Base-by-base conservation (phyloP, 2,113 vertebrate species). In the Misgurnus anguillicaudatus region DNA sequence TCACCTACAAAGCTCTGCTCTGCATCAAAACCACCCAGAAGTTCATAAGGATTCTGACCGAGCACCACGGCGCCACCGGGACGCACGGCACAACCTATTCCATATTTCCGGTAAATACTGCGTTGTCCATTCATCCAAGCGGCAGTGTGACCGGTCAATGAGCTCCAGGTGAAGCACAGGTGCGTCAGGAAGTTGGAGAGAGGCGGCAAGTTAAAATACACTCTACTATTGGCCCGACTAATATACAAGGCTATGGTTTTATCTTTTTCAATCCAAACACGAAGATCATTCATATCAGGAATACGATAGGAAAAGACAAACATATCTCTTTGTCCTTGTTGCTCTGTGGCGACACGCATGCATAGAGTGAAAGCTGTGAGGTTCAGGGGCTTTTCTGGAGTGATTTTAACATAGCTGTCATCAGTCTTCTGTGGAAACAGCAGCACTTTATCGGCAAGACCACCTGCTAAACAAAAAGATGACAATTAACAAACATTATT, bases 251-350 rank as follows among this genome's bases (percentile, higher is more conserved):
- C 91, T 5, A 14, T 51, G 13, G 10, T 13, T 13, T 11, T 92
- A 0, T 90, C 90, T 39, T 80, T 88, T 77, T 93, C 92, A 0
- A 87, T 87, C 92, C 92, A 92, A 81, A 94, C 83, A 41, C 92
- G 92, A 62, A 94, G 89, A 58, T 93, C 92, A 17, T 93, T 92
- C 1, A 86, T 84, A 67, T 89, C 80, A 0, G 82, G 51, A 0
- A 91, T 93, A 79, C 90, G 90, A 82, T 94, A 94, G 63, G 93
- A 91, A 31, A 94, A 94, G 78, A 94, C 86, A 84, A 92, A 93
- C 82, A 90, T 87, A 82, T 91, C 87, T 0, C 90, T 83, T 0
- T 89, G 84, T 0, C 82, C 87, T 0, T 86, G 85, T 39, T 89
- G 86, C 77, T 92, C 91, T 0, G 89, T 89, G 82, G 89, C 87